Evolutionary conservation across 1,140 invertebrate genomes (phyloP), one percentile per base, ranked within the genome.

Genomic region (Aphidius gifuensis): DNA sequence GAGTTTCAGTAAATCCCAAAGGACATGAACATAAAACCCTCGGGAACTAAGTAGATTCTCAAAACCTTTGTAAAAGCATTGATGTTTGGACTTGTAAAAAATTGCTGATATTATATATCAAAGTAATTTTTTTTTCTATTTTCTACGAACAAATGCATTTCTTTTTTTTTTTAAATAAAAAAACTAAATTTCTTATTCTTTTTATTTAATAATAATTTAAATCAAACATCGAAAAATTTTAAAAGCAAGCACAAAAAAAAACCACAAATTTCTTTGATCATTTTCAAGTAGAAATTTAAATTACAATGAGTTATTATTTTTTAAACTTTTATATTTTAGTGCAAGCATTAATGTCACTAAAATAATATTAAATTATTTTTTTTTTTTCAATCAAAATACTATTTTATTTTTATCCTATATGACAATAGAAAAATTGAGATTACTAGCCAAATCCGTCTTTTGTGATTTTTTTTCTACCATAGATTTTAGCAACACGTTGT

Each of bases 401-500:
- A 32, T 32, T 32, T 3, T 32, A 3, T 3, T 32, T 32, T 32
- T 32, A 16, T 16, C 43, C 21, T n/a, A n/a, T 40, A 23, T 67
- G 67, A 78, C 79, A 81, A 81, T 79, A 71, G 71, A 74, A 72
- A 71, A 71, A 56, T 44, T 71, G 77, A 80, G 78, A 79, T 81
- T 81, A 81, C 76, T 70, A 67, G 67, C 68, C 62, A 62, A 74
- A 78, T 78, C 74, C 74, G 71, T 71, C 69, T 69, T 74, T 64
- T 78, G 72, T 75, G 67, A 66, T 74, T 70, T 69, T 70, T 72
- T 68, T 16, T 16, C 16, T 16, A 16, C 16, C 16, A 16, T 16
- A 16, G 1, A 16, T 16, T 16, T 66, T 59, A 65, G 60, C 71
- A 74, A 71, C 68, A 71, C 68, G 63, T 70, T 68, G 58, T 62